Evolutionary conservation across 2,113 vertebrate species (phyloP).

Genomic region (Noctilio leporinus): DNA sequence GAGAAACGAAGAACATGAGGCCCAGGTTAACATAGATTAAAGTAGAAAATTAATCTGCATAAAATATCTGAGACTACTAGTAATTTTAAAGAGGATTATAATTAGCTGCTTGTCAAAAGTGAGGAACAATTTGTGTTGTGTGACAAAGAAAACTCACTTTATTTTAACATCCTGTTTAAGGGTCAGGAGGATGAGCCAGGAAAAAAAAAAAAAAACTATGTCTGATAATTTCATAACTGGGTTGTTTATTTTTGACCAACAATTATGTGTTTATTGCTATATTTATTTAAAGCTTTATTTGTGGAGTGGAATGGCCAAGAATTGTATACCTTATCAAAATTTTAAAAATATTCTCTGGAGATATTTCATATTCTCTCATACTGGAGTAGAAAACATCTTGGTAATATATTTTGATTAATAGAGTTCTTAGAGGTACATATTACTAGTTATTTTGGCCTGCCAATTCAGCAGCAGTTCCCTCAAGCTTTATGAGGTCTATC

Average conservation of each 20-base stretch:
- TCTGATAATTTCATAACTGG: neutral
- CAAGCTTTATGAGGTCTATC: no score
- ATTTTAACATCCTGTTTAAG: neutral
- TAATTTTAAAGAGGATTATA: neutral
- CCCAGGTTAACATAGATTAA: neutral
- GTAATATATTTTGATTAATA: conserved; percentile 19
- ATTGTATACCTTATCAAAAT: neutral
- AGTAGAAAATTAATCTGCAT: neutral
- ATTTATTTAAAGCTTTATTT: neutral
- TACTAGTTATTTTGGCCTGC: conserved; percentile 15
- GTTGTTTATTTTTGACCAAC: neutral
- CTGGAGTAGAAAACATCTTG: neutral
- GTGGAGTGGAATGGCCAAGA: neutral
- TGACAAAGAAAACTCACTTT: neutral
- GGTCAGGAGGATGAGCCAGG: neutral
- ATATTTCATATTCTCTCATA: neutral
- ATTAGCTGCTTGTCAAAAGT: neutral
- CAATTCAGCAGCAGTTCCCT: neutral
- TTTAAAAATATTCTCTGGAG: neutral
- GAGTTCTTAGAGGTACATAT: neutral
- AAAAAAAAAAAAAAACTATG: neutral
- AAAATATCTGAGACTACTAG: neutral
- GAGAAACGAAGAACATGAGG: neutral
- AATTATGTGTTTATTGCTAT: neutral
- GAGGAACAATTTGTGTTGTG: neutral